A percentile compares a stretch with the other conserved stretches of the same genome.
Conservation (phyloP, 2,888 invertebrate species). For the Linnaemya tessellans region DNA sequence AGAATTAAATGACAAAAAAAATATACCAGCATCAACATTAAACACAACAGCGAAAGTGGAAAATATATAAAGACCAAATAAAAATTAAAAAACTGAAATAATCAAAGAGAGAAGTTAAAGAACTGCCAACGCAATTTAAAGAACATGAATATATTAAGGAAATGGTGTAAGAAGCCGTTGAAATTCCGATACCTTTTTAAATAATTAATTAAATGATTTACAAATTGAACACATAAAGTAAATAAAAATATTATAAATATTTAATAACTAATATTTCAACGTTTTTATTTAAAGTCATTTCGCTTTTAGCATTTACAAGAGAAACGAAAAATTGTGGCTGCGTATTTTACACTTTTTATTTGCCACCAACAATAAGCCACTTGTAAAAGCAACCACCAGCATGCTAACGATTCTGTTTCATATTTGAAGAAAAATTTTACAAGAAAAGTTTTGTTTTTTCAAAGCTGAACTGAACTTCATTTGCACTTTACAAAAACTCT, state of each 20-base stretch:
- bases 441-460: neutral
- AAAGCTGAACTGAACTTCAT: neutral
- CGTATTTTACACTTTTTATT: constrained; percentile 26
- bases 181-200: too few relatives aligned
- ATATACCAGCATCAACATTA: neutral
- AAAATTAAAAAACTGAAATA: neutral
- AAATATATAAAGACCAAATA: too few relatives aligned
- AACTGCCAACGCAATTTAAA: too few relatives aligned
- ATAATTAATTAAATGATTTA: neutral
- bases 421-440: neutral
- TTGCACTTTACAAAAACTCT: neutral
- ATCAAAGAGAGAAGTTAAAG: neutral
- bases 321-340: neutral
- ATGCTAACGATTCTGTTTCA: constrained; percentile 14
- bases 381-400: constrained; percentile 16
- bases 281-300: constrained; percentile 14
- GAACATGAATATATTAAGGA: neutral
- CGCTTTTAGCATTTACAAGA: neutral
- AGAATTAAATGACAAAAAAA: constrained; percentile 18
- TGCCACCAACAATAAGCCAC: constrained; percentile 22
- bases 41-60: neutral
- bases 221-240: neutral
- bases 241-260: neutral
- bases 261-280: constrained; percentile 38
- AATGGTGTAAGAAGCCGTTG: neutral